Base-by-base conservation (phyloP, 2,888 invertebrate genomes). In the Neuroscelio doddi region DNA sequence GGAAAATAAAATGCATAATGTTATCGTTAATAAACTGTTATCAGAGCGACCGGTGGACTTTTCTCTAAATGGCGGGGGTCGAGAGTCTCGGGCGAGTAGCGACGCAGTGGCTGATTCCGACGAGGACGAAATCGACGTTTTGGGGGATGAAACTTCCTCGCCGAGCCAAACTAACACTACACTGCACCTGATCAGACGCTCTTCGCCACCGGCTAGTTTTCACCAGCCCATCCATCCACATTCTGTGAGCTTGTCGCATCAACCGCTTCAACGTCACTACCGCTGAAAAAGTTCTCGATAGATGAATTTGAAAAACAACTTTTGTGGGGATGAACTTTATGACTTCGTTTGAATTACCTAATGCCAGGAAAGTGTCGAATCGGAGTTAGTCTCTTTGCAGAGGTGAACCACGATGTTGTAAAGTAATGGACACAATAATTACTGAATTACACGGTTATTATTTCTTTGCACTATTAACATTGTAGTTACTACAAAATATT, bases 1-100 rank as follows among this genome's bases (percentile, higher is more conserved):
- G n/a, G n/a, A 21, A 21, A 21, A 21, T 3, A 21, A 21, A 21
- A 21, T 21, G 21, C 21, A 5, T 21, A 21, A 21, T 5, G 21
- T 21, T 2, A 5, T 5, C 5, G 21, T 21, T 21, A 5, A 9
- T 30, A 29, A 44, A 27, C 16, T 71, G 57, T 64, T 67, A 17
- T 10, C 73, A 82, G 83, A 84, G 64, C 73, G 83, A 53, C 83
- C 83, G 1, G 81, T 84, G 58, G 83, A 84, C 59, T 82, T 82
- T 64, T 82, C 82, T 12, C 26, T 80, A 52, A 77, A 68, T 61
- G 78, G 79, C 55, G 78, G 79, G 46, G 82, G 82, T 1, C 74
- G 82, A 29, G 82, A 82, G 51, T 81, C 81, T 1, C 80, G 81
- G 14, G 81, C 78, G 53, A 81, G 80, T 53, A 83, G 82, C 69